phyloP scores from a whole-genome alignment of 2,797 vertebrate genomes.

The Megaceryle alcyon region DNA sequence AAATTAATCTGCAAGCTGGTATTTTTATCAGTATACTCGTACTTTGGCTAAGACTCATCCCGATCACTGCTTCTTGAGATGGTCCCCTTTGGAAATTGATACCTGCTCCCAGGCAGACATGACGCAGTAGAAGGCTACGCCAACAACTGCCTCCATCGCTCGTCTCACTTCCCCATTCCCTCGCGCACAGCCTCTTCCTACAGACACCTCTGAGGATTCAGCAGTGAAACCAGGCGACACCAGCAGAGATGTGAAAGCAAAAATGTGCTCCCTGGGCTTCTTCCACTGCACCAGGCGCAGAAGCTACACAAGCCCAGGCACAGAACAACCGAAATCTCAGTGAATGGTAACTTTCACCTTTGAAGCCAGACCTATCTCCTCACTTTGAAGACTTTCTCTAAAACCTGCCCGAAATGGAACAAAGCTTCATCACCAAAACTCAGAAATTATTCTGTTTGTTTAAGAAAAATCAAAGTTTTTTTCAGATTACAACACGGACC shows the following conservation, averaged over 20 bases:
- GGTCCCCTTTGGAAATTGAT: neutral
- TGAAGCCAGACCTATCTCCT: neutral
- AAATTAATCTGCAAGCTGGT: neutral
- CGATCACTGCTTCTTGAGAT: neutral
- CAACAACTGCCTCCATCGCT: neutral
- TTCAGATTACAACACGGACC: neutral
- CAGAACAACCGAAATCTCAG: neutral
- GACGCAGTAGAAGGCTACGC: neutral
- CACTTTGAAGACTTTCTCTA: neutral
- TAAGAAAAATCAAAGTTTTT: neutral
- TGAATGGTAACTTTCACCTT: neutral
- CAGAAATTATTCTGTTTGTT: neutral
- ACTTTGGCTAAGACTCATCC: neutral
- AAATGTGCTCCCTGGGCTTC: neutral
- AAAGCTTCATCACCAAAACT: neutral
- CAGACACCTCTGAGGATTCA: neutral
- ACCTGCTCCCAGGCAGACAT: neutral
- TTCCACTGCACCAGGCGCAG: neutral
- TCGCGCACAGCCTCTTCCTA: neutral
- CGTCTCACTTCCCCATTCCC: neutral
- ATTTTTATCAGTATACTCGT: neutral
- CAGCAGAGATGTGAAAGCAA: neutral
- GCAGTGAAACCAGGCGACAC: neutral
- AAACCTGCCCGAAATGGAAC: neutral
- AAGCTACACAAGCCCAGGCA: neutral